Evolutionary conservation across 2,888 invertebrate species (phyloP), one percentile per base, ranked within the genome.

Genomic region (Chrysotoxum bicinctum): DNA sequence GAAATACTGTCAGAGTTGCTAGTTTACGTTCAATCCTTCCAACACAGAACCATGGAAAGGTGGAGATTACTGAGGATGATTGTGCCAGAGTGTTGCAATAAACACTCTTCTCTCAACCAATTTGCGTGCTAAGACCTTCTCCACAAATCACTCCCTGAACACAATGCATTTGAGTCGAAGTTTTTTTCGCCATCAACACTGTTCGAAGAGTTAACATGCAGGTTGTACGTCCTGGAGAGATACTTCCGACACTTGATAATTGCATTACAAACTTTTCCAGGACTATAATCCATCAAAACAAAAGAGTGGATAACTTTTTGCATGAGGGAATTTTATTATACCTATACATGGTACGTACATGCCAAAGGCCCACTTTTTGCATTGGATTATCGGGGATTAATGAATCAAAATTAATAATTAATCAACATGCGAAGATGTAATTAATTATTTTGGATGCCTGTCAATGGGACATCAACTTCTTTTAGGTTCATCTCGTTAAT

Each of bases 201-300:
- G 45, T 60, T 26, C n/a, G 8, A n/a, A 30, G 35, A 54, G 45
- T 56, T 32, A 60, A 54, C 73, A 77, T 68, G 68, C 75, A 54
- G 52, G 45, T 48, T 62, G 14, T 43, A 16, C 1, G 14, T 5
- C 8, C 32, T 3, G 8, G 50, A 66, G 70, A 76, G 75, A 84
- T 69, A 85, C 81, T 85, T 85, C 85, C 85, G 85, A 81, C 85
- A 85, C 85, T 81, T 85, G 73, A 85, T 85, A 85, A 85, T 85
- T 85, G 80, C 85, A 69, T 85, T 81, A 80, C 76, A 73, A 81
- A 84, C 72, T 80, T 85, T 75, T 30, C 68, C 66, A 45, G 80
- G 58, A 37, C 60, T 75, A 73, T 85, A 85, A 85, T 85, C 84
- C 84, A 76, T 85, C 80, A 85, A 76, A 76, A 80, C 54, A 48